Base-by-base conservation (phyloP, 1,140 invertebrate species). In the Cotesia chilonis region DNA sequence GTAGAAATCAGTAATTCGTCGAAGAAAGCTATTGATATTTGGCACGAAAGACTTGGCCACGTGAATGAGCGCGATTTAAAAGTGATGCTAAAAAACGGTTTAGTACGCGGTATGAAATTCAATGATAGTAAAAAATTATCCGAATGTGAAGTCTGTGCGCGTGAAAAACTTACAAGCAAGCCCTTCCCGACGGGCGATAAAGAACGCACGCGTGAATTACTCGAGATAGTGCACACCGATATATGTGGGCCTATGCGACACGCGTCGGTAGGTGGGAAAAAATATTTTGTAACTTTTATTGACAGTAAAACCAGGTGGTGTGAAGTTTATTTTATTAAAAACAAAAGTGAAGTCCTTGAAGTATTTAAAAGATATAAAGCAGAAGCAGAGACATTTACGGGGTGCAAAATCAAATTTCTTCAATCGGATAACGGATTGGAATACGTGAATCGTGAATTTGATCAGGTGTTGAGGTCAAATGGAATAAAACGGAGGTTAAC, bases 101-200 rank as follows among this genome's bases (percentile, higher is more conserved):
- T 73, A 47, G 64, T 73, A 54, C 55, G 69, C 59, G 68, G 74
- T 28, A 20, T 76, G n/a, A 65, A 73, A 4, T n/a, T 76, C 12
- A 68, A 71, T 9, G 36, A 51, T 28, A 41, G 17, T 71, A 47
- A 76, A 55, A 38, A 35, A 35, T 36, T 73, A 17, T 59, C 71
- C n/a, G 51, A 73, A 41, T 76, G 74, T 51, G 71, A 71, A n/a
- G 52, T 76, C 6, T 76, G 74, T 64, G 6, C 54, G 1, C 63
- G 28, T 9, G 68, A 73, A 66, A 73, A 76, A 59, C 72, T 61
- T 52, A 74, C 71, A 9, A 3, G 75, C 10, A 7, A 17, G n/a
- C 68, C 71, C 0, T 76, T 76, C 51, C 64, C 71, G 1, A 73
- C 71, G 54, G 5, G 51, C 0, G 28, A 38, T n/a, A 64, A 41